Evolutionary conservation across 2,113 vertebrate species (phyloP), one percentile per base, ranked within the genome.

Genomic region (Hippocampus guttulatus): DNA sequence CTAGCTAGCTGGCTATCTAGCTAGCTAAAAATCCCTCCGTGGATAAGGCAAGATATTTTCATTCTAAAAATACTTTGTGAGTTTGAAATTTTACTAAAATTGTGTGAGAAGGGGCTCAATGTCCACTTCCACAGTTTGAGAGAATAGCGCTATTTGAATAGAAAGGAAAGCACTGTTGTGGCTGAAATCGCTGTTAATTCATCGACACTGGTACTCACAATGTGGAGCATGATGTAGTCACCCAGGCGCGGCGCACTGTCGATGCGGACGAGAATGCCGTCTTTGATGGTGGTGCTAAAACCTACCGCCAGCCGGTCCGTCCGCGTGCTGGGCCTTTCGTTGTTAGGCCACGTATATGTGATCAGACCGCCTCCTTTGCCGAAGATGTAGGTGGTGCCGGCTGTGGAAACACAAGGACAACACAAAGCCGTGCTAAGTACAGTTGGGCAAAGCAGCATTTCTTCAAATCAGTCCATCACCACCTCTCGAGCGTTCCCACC

Each of bases 161-260:
- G 30, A 33, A 33, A 33, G 3, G 30, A 33, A n/a, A n/a, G 5
- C 3, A n/a, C n/a, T 54, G 7, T 9, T 54, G 9, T 3, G 20
- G 9, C 2, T n/a, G 52, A n/a, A 54, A 23, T 38, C 0, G 10
- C 30, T 33, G 30, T 33, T 33, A 4, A 33, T 33, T 33, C 30
- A 33, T 38, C 5, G 33, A 5, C 33, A 6, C 14, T 25, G 58
- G 25, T 83, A 97, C 97, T 94, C 85, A 99, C 97, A 54, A 99
- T 96, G 85, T 99, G 97, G 67, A 99, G 95, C 94, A 98, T 97
- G 77, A 99, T 95, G 86, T 97, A 99, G 79, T 99, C 97, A 0
- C 96, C 96, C 0, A 99, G 94, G 40, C 96, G 95, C 0, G 97
- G 95, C 33, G 97, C 96, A 4, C 96, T 98, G 93, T 99, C 96